Percentiles rank a stretch among this genome's conserved stretches.
Evolutionary conservation across 2,113 vertebrate species (phyloP).

Genomic region (Lepisosteus oculatus): DNA sequence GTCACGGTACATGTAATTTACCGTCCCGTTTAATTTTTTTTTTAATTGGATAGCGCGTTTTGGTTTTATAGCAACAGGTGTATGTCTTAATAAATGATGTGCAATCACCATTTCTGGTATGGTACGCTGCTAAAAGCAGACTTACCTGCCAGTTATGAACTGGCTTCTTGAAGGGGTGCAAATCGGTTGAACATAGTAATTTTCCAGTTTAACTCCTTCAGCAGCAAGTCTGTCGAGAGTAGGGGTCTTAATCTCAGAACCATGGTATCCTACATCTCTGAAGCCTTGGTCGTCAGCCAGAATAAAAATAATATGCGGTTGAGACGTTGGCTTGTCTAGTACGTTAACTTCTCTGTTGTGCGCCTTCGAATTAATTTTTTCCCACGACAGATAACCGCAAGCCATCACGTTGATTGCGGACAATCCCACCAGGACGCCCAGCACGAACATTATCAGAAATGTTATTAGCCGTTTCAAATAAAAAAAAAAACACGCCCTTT

Average conservation of each 20-base stretch:
- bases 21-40: too few relatives aligned
- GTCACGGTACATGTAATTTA: too few relatives aligned
- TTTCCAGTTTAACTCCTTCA: slow-evolving; percentile 94
- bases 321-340: slow-evolving; percentile 42
- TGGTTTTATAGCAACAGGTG: too few relatives aligned
- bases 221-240: slow-evolving; percentile 87
- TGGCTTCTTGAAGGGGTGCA: slow-evolving; percentile 96
- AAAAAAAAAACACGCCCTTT: too few relatives aligned
- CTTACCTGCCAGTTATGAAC: slow-evolving; percentile 95
- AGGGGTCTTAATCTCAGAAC: slow-evolving; percentile 92
- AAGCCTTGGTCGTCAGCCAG: slow-evolving; percentile 95
- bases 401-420: slow-evolving; percentile 68
- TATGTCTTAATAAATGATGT: too few relatives aligned
- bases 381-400: slow-evolving; percentile 73
- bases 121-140: neutral
- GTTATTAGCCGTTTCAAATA: too few relatives aligned
- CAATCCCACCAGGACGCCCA: slow-evolving; percentile 67
- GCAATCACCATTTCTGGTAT: too few relatives aligned
- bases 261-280: slow-evolving; percentile 93
- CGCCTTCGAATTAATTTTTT: slow-evolving; percentile 42
- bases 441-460: slow-evolving; percentile 47
- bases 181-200: slow-evolving; percentile 97
- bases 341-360: slow-evolving; percentile 41
- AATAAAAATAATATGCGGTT: slow-evolving; percentile 91
- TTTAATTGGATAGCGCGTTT: too few relatives aligned